Percentiles rank a stretch among this genome's conserved stretches.
Evolutionary conservation across 37 sponge, comb jelly and placozoan species (phyloP).

Genomic region (Cladorhizidae sp.): DNA sequence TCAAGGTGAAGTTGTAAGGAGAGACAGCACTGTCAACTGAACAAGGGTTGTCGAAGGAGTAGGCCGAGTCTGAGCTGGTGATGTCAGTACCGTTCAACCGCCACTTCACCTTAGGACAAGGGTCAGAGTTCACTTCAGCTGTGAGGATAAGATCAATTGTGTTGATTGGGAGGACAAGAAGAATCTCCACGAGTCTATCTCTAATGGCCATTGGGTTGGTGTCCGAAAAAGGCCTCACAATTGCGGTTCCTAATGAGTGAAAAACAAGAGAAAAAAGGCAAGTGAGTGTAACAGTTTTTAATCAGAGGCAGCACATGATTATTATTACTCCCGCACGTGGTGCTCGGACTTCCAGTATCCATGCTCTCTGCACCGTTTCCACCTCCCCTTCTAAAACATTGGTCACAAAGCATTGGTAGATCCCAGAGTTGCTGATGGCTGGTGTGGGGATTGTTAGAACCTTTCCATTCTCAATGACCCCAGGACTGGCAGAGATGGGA

Average conservation of each 20-base stretch:
- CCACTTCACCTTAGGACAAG: slow-evolving; percentile 32
- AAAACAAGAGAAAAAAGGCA: too few species aligned
- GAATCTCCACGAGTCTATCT: background rate
- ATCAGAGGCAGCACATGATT: too few species aligned
- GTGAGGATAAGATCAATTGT: background rate
- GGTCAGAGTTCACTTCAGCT: slow-evolving; percentile 39
- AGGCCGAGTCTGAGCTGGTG: background rate
- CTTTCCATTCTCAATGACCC: background rate
- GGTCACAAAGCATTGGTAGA: slow-evolving; percentile 65
- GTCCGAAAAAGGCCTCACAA: too few species aligned
- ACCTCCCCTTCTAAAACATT: slow-evolving; percentile 1
- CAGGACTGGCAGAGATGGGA: background rate
- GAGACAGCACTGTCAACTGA: background rate
- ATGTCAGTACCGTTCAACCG: background rate
- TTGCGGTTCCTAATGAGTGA: too few species aligned
- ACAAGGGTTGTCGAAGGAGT: background rate
- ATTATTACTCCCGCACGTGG: slow-evolving; percentile 29
- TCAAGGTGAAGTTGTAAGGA: slow-evolving; percentile 23
- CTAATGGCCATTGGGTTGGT: background rate
- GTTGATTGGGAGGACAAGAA: background rate
- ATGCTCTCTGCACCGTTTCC: background rate
- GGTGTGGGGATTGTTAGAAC: slow-evolving; percentile 5
- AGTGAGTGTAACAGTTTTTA: too few species aligned
- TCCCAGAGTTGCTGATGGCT: slow-evolving; percentile 22
- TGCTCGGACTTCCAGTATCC: slow-evolving; percentile 42